Evolutionary conservation across 2,888 invertebrate species (phyloP).

Genomic region (Cosmopolites sordidus): DNA sequence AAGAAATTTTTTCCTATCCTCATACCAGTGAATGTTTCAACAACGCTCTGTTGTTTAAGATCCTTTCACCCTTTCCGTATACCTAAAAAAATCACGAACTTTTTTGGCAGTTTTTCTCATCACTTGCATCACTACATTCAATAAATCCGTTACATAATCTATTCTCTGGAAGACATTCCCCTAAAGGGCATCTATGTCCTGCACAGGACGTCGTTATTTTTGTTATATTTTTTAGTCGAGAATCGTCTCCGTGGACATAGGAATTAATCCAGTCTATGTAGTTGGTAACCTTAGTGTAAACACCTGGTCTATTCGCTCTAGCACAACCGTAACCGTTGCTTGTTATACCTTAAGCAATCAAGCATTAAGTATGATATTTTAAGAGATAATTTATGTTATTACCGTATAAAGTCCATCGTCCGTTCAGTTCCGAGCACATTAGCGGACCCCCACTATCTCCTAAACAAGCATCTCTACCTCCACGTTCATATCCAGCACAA

Average conservation of each 20-base stretch:
- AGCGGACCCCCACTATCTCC: slow-evolving; percentile 78
- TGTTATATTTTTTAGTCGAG: slow-evolving; percentile 24
- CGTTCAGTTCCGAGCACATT: slow-evolving; percentile 64
- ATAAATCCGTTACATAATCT: slow-evolving; percentile 73
- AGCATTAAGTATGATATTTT: not conserved
- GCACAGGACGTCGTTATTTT: slow-evolving; percentile 49
- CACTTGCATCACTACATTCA: slow-evolving; percentile 73
- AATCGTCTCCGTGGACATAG: slow-evolving; percentile 46
- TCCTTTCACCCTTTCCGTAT: not conserved
- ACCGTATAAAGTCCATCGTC: slow-evolving; percentile 42
- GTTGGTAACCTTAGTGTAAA: slow-evolving; percentile 74
- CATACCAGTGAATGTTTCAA: not conserved
- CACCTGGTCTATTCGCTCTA: slow-evolving; percentile 71
- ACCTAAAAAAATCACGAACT: slow-evolving; percentile 4
- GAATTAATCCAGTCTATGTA: slow-evolving; percentile 69
- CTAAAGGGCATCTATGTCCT: slow-evolving; percentile 71
- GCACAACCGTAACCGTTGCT: slow-evolving; percentile 80
- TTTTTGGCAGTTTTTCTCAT: slow-evolving; percentile 59
- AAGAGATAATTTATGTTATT: slow-evolving; percentile 5
- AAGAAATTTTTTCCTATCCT: too few relatives aligned
- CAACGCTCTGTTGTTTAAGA: not conserved
- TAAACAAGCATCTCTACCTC: slow-evolving; percentile 74
- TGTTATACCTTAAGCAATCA: slow-evolving; percentile 59
- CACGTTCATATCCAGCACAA: slow-evolving; percentile 75
- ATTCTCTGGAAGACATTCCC: slow-evolving; percentile 67